Evolutionary conservation across 2,797 vertebrate species (phyloP).

Genomic region (Catamblyrhynchus diadema): DNA sequence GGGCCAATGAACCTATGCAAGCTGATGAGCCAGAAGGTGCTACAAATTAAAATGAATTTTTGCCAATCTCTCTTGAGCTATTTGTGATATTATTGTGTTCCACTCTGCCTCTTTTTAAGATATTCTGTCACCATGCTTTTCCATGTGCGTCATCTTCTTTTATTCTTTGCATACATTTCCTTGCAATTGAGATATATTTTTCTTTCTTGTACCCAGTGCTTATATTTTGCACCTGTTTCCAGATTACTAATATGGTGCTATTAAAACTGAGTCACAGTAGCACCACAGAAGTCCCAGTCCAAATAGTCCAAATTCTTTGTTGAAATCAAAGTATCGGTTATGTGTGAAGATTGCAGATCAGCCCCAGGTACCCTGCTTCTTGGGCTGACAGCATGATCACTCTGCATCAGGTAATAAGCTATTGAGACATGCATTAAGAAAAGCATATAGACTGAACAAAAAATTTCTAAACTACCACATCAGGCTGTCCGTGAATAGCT

Average conservation of each 20-base stretch:
- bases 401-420: neutral
- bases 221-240: neutral
- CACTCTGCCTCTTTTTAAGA: neutral
- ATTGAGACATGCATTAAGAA: neutral
- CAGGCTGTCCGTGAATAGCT: accelerated
- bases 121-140: neutral
- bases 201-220: neutral
- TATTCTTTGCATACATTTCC: neutral
- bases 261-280: neutral
- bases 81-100: neutral
- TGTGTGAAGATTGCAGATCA: neutral
- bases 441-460: neutral
- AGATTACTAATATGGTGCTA: neutral
- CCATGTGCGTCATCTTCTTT: neutral
- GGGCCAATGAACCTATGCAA: neutral
- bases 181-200: neutral
- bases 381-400: neutral
- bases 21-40: conserved; percentile 25
- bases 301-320: neutral
- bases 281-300: neutral
- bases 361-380: neutral
- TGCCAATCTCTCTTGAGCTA: neutral
- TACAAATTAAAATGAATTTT: conserved; percentile 31
- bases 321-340: neutral
- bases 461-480: neutral